Conservation (phyloP, 2,113 vertebrate genomes). For the Cygnus buccinator region DNA sequence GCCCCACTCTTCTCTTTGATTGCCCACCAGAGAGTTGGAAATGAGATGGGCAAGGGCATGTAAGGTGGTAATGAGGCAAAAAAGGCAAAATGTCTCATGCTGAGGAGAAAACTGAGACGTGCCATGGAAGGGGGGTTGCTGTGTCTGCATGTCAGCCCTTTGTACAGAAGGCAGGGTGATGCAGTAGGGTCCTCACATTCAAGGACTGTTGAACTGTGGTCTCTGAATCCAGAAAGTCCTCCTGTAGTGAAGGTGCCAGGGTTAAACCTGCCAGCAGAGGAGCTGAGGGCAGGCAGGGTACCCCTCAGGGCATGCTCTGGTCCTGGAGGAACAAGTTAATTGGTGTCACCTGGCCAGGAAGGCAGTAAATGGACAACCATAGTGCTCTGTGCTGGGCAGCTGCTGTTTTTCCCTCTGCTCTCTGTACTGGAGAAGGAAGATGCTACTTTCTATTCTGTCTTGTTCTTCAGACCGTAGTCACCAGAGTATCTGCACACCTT, state of each 20-base stretch:
- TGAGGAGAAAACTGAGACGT: neutral
- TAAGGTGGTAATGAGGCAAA: no score
- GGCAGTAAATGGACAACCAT: neutral
- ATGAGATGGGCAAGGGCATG: neutral
- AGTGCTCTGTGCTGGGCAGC: neutral
- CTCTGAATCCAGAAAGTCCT: no score
- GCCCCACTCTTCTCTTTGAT: neutral
- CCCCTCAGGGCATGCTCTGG: no score
- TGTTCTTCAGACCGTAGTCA: neutral
- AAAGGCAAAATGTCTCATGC: neutral
- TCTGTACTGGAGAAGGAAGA: neutral
- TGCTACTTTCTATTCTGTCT: neutral
- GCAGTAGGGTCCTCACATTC: rapidly evolving
- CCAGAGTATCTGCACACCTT: rapidly evolving
- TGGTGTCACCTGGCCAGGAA: neutral
- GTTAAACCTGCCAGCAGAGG: neutral
- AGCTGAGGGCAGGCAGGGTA: neutral
- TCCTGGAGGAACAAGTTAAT: rapidly evolving
- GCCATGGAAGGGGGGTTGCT: neutral
- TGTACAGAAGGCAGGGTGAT: neutral
- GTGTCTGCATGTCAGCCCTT: no score
- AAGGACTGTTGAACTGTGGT: neutral
- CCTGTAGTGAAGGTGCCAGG: neutral
- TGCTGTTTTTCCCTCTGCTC: neutral
- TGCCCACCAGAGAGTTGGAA: neutral